Evolutionary conservation across 2,888 invertebrate genomes (phyloP).

Genomic region (Machimus rusticus): DNA sequence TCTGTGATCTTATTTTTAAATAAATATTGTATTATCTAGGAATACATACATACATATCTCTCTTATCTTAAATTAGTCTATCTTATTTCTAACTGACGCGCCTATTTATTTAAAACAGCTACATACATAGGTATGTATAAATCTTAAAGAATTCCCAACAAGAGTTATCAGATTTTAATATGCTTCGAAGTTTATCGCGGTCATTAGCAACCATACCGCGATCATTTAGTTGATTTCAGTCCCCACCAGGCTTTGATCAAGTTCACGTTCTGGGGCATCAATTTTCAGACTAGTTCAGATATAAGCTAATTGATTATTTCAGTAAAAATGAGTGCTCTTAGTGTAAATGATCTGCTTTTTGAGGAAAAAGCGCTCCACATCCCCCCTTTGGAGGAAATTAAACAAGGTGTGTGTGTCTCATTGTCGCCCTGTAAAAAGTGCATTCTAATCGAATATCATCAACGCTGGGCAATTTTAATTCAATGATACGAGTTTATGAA

Average conservation of each 20-base stretch:
- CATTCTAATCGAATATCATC: background rate
- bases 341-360: conserved; percentile 60
- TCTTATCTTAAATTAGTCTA: background rate
- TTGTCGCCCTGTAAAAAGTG: background rate
- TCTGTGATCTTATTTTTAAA: too few relatives aligned
- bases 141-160: background rate
- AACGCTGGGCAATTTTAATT: background rate
- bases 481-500: background rate
- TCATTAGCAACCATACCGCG: background rate
- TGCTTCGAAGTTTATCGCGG: background rate
- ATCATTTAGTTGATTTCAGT: background rate
- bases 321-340: conserved; percentile 52
- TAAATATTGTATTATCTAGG: too few relatives aligned
- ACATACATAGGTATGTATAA: too few relatives aligned
- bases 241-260: background rate
- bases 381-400: conserved; percentile 73
- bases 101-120: background rate
- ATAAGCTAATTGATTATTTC: background rate
- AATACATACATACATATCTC: background rate
- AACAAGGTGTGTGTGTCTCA: conserved; percentile 65
- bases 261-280: background rate
- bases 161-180: background rate
- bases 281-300: background rate
- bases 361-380: conserved; percentile 68
- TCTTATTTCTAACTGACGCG: background rate